Base-by-base conservation (phyloP, 2,113 vertebrate species). In the Poeciliopsis turrubarensis region DNA sequence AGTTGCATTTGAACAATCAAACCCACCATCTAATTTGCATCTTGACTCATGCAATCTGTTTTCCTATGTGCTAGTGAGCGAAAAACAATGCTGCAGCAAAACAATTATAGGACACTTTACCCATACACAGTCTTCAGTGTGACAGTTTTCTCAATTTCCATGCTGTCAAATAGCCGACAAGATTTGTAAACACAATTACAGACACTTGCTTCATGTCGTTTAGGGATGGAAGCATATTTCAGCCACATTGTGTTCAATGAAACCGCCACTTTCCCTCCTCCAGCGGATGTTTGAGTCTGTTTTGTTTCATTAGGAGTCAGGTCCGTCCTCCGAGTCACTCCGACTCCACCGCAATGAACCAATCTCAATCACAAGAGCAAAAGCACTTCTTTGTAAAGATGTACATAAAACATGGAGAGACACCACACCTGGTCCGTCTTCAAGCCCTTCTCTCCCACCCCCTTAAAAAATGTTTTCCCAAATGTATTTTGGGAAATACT, bases 231-330 rank as follows among this genome's bases (percentile, higher is more conserved):
- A 44, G 32, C 31, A 41, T 37, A 57, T 64, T 75, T 67, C 60
- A 74, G 57, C 17, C 30, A 44, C 60, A 72, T 13, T 39, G 41
- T 11, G 17, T 22, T 65, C 54, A 86, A 80, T 80, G 26, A 70
- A 70, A 78, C 79, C 68, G 47, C 41, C 39, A 13, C 32, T 39
- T 3, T n/a, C 17, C 31, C 12, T 32, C 51, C 57, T 75, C 12
- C 54, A 62, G 51, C 22, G 32, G 8, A n/a, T 60, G 29, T 44
- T 9, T 66, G 41, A 72, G 34, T 75, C 67, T 37, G 65, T 62
- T 78, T 57, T 72, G 51, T 60, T 65, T 81, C 78, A 84, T 87
- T 88, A 83, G 60, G 68, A 92, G 72, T 81, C 79, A 66, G 62
- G 51, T 78, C 79, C 75, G 78, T 69, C 62, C 81, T 77, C 72